phyloP scores from a whole-genome alignment of 2,888 invertebrate genomes.

The Drosophila nigricruria region DNA sequence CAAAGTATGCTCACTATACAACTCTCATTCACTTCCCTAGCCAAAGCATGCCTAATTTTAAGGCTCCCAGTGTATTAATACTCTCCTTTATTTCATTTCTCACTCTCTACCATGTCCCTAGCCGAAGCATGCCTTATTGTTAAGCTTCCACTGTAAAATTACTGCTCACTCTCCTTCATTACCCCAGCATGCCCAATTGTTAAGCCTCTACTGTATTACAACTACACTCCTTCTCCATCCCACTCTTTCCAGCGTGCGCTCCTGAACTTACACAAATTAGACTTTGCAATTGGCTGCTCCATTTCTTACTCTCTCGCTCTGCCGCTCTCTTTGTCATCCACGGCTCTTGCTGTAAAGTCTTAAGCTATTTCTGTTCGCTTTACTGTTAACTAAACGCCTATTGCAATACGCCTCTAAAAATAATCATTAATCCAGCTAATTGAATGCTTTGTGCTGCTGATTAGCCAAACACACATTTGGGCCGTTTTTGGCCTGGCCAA shows the following conservation, averaged over 20 bases:
- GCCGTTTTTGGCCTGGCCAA: conserved; percentile 49
- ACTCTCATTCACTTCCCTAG: neutral
- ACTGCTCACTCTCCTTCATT: neutral
- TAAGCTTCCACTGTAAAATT: neutral
- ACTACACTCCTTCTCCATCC: neutral
- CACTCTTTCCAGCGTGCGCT: neutral
- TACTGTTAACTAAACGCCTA: no score
- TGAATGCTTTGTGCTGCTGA: conserved; percentile 4
- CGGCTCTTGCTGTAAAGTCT: neutral
- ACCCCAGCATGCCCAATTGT: neutral
- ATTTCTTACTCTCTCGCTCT: neutral
- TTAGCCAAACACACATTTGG: conserved; percentile 20
- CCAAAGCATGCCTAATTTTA: neutral
- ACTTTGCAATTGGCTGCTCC: neutral
- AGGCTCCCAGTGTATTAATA: neutral
- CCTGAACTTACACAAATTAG: neutral
- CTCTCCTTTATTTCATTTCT: no score
- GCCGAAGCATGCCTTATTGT: neutral
- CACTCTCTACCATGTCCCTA: neutral
- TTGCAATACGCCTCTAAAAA: neutral
- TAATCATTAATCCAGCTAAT: neutral
- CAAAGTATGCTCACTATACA: neutral
- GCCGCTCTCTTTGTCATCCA: neutral
- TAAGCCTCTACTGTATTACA: neutral
- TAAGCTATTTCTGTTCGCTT: neutral